These are phyloP conservation scores for Apostichopus japonicus DNA, from an alignment of 35 echinoderm and acorn worm genomes.

Conservation along the genomic window DNA sequence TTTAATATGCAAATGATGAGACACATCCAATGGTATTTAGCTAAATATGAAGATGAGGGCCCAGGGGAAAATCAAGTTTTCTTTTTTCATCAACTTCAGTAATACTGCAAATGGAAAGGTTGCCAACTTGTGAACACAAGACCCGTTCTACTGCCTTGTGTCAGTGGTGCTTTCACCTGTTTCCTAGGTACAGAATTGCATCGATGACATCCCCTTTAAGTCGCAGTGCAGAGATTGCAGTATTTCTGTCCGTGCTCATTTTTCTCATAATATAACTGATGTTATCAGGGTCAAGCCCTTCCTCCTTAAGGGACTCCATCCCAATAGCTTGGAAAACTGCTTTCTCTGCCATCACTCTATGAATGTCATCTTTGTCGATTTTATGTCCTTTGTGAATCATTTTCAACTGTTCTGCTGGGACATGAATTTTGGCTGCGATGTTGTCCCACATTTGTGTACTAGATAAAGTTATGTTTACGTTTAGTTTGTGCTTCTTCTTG, in stretches of 20 bases:
- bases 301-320: slow-evolving; percentile 72
- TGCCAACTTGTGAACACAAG: too few relatives aligned
- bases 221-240: slow-evolving; percentile 73
- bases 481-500: slow-evolving; percentile 65
- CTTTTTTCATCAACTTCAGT: too few relatives aligned
- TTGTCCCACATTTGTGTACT: slow-evolving; percentile 32
- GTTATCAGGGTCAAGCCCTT: slow-evolving; percentile 54
- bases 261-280: slow-evolving; percentile 60
- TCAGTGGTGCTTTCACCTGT: slow-evolving; percentile 10
- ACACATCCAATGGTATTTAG: too few relatives aligned
- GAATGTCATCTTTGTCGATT: slow-evolving; percentile 55
- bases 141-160: too few relatives aligned
- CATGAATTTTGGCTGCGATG: slow-evolving; percentile 56
- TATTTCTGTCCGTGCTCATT: slow-evolving; percentile 75
- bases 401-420: slow-evolving; percentile 67
- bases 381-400: slow-evolving; percentile 84
- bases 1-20: too few relatives aligned
- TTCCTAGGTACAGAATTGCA: slow-evolving; percentile 86
- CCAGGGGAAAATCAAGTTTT: too few relatives aligned
- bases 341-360: slow-evolving; percentile 48
- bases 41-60: too few relatives aligned
- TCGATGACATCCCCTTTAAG: slow-evolving; percentile 76
- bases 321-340: slow-evolving; percentile 96
- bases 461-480: background rate
- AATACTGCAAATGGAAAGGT: too few relatives aligned